Evolutionary conservation across 2,888 invertebrate genomes (phyloP).

Genomic region (Trichogramma evanescens): DNA sequence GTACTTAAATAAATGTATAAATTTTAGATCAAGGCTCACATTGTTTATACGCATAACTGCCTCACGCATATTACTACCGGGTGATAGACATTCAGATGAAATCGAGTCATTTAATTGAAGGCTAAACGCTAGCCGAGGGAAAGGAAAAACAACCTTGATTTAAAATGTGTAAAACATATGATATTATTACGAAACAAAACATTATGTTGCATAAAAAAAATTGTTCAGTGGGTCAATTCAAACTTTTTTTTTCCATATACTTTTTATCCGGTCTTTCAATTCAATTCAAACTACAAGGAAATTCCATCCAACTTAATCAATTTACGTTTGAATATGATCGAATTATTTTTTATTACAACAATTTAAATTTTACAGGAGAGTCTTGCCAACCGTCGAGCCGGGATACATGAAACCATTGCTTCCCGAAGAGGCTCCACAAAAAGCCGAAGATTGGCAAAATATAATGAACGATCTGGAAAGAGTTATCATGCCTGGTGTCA

Average conservation of each 20-base stretch:
- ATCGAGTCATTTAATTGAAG: slow-evolving; percentile 10
- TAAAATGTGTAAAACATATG: background rate
- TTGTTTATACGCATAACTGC: background rate
- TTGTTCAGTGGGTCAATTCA: no score
- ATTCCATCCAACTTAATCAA: background rate
- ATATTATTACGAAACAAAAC: background rate
- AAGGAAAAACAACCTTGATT: slow-evolving; percentile 21
- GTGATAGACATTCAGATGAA: background rate
- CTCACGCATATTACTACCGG: slow-evolving; percentile 3
- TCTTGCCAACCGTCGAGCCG: slow-evolving; percentile 81
- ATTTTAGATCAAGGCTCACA: slow-evolving; percentile 19
- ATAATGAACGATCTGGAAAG: slow-evolving; percentile 83
- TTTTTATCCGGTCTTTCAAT: no score
- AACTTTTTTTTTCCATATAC: no score
- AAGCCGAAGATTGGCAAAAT: slow-evolving; percentile 77
- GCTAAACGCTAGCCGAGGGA: slow-evolving; percentile 19
- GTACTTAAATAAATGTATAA: slow-evolving; percentile 47
- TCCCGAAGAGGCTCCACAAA: slow-evolving; percentile 75
- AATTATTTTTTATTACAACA: no score
- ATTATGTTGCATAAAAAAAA: background rate
- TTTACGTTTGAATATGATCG: no score
- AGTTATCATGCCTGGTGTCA: slow-evolving; percentile 88
- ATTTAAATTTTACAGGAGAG: slow-evolving; percentile 52
- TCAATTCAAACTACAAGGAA: no score
- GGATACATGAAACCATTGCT: slow-evolving; percentile 78